A percentile compares a stretch with the other conserved stretches of the same genome.
These are phyloP conservation scores for Hemibagrus guttatus DNA, from an alignment of 2,797 vertebrate species.

Conservation along the genomic window DNA sequence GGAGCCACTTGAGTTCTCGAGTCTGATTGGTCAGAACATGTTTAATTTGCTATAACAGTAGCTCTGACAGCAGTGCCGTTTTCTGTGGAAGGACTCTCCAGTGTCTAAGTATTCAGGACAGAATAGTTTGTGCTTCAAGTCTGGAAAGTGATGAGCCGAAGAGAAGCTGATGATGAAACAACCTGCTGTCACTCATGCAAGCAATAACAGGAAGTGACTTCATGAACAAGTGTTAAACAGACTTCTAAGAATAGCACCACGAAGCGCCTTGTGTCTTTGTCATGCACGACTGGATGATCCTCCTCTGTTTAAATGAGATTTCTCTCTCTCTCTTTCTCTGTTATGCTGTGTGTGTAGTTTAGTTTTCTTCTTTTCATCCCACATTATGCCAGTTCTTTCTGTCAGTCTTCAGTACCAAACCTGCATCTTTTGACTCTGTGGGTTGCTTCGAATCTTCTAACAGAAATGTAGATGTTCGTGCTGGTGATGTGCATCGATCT, in stretches of 20 bases:
- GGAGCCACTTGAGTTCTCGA: not conserved
- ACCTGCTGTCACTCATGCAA: not conserved
- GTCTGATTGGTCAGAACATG: not conserved
- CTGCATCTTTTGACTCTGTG: not conserved
- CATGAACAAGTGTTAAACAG: not conserved
- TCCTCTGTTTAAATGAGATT: not conserved
- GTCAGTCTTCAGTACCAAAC: not conserved
- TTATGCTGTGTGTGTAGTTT: not conserved
- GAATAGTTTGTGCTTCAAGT: not conserved
- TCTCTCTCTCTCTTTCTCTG: too few species aligned
- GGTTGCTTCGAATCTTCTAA: not conserved
- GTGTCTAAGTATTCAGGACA: not conserved
- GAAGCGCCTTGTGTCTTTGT: not conserved
- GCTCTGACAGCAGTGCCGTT: not conserved
- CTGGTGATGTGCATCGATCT: conserved; percentile 5
- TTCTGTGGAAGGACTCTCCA: not conserved
- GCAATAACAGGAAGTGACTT: not conserved
- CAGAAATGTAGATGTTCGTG: not conserved
- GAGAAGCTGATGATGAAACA: not conserved
- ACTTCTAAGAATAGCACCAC: not conserved
- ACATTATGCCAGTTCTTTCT: not conserved
- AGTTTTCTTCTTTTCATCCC: not conserved
- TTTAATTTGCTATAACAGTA: not conserved
- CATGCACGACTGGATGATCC: not conserved
- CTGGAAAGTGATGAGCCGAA: too few species aligned